Evolutionary conservation across 2,113 vertebrate genomes (phyloP), one percentile per base, ranked within the genome.

Genomic region (Pomatorhinus ruficollis): DNA sequence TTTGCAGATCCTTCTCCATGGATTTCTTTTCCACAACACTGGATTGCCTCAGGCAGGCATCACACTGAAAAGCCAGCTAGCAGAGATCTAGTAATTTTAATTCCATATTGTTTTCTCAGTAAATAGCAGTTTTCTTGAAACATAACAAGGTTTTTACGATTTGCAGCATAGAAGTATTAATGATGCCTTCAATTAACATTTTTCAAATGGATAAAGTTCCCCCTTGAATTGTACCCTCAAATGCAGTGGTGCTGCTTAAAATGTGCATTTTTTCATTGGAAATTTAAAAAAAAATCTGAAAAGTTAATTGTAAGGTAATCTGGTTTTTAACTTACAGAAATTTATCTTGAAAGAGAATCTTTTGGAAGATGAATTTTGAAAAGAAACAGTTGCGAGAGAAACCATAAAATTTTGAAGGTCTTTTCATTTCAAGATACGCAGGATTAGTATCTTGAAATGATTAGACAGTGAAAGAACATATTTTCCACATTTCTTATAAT

Each of bases 341-440:
- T 63, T 42, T 35, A 76, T 18, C 49, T 66, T 88, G 31, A 95
- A 89, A 84, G 68, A 89, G 28, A 64, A 65, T 61, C 76, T 90
- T 93, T 82, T 88, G 70, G 77, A 75, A 85, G 66, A 72, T 63
- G 31, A 89, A 79, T 89, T 94, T 90, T 75, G 45, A 84, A 76
- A 90, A 87, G 81, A 90, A 93, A 70, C 39, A 54, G 44, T 84
- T 84, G 53, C 0, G 2, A 89, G 84, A 76, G 57, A 92, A 96
- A 57, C 69, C 54, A 60, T 95, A 40, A 91, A 66, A 37, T 94
- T 90, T 90, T 85, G 92, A 94, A 93, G 28, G 8, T 68, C 49
- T 93, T 94, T 86, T 83, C 15, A 6, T 88, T 95, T 89, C 56
- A 70, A 75, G 75, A 57, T 45, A 35, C 22, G 33, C 31, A 66